These are phyloP conservation scores for Drymonia ruficornis DNA, from an alignment of 2,888 invertebrate species.

Conservation along the genomic window DNA sequence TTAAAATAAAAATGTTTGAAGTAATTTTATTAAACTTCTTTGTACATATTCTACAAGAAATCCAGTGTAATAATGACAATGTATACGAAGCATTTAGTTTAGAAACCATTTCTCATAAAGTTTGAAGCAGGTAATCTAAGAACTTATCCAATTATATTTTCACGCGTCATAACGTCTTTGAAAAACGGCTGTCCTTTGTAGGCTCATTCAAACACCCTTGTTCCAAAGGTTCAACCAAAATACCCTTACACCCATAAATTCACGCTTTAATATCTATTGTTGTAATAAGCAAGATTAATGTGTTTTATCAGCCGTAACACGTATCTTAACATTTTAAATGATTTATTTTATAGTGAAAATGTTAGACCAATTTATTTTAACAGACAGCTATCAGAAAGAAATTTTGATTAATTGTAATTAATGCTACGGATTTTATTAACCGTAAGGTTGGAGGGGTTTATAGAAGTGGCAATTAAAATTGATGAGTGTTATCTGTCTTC, in stretches of 20 bases:
- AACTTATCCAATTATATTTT: not conserved
- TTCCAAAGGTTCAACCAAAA: not conserved
- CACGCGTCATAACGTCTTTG: not conserved
- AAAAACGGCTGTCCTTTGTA: not conserved
- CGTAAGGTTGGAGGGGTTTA: no score
- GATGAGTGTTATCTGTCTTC: not conserved
- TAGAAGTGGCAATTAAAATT: not conserved
- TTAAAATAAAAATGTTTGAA: no score
- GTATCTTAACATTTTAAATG: not conserved
- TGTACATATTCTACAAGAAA: no score
- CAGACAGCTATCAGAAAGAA: not conserved
- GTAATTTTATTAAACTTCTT: no score
- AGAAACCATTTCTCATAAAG: no score
- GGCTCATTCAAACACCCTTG: not conserved
- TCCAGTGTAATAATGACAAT: no score
- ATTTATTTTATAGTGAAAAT: not conserved
- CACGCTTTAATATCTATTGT: not conserved
- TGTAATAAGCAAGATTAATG: constrained; percentile 3
- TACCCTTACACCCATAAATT: not conserved
- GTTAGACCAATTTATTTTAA: not conserved
- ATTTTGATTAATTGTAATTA: not conserved
- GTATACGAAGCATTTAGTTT: no score
- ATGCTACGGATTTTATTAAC: not conserved
- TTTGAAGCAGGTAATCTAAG: not conserved
- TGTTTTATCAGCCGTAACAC: not conserved